Conservation (phyloP, 2,113 vertebrate genomes). For the Macrotis lagotis region DNA sequence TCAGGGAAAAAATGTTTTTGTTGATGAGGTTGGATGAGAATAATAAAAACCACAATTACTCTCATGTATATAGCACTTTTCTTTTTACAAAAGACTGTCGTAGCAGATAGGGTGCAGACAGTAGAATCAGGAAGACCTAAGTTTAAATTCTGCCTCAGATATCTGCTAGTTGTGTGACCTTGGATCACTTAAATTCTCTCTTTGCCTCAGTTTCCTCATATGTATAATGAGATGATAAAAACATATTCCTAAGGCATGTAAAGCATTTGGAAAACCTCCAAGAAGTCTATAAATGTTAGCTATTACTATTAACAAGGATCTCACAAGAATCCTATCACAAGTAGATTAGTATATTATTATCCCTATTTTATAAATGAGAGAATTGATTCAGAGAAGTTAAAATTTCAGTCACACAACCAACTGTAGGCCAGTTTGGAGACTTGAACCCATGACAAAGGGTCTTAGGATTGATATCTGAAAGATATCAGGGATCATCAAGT, state of each 20-base stretch:
- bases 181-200: neutral
- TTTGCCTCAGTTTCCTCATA: neutral
- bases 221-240: neutral
- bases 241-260: neutral
- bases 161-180: neutral
- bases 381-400: neutral
- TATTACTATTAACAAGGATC: neutral
- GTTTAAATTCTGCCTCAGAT: neutral
- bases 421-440: neutral
- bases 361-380: neutral
- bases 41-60: neutral
- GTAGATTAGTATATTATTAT: neutral
- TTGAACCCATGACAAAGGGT: neutral
- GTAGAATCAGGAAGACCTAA: neutral
- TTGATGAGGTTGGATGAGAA: neutral
- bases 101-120: neutral
- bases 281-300: neutral
- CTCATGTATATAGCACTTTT: neutral
- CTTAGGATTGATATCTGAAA: neutral
- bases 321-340: neutral
- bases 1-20: neutral
- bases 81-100: neutral
- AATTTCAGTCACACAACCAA: neutral
- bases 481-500: neutral
- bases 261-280: neutral